These are phyloP conservation scores for Heliothis virescens DNA, from an alignment of 1,140 invertebrate species.

Conservation along the genomic window DNA sequence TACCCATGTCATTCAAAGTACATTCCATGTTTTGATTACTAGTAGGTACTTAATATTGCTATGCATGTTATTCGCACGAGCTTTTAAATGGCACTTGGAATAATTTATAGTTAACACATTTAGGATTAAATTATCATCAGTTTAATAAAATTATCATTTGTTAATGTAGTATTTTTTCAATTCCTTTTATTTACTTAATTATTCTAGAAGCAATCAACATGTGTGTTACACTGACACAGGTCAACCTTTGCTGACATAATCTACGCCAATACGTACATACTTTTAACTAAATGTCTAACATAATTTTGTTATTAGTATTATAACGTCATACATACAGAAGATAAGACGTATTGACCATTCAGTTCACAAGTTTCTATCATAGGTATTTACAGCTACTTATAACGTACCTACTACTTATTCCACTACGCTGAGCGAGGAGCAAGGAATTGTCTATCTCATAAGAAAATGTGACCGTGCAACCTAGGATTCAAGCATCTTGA, in stretches of 20 bases:
- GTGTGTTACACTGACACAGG: conserved; percentile 13
- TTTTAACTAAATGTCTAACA: conserved; percentile 35
- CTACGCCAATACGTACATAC: conserved; percentile 37
- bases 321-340: conserved; percentile 25
- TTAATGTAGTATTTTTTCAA: conserved; percentile 27
- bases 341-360: conserved; percentile 43
- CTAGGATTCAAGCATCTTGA: conserved; percentile 37
- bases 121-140: conserved; percentile 9
- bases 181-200: conserved; percentile 29
- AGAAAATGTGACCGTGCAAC: conserved; percentile 39
- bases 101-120: conserved; percentile 14
- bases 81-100: conserved; percentile 32
- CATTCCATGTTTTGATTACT: conserved; percentile 46
- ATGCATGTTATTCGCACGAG: conserved; percentile 8
- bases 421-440: conserved; percentile 33
- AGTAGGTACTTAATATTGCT: conserved; percentile 35
- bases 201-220: conserved; percentile 38
- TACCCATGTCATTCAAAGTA: conserved; percentile 44
- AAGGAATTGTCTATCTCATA: conserved; percentile 36
- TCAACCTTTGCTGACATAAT: conserved; percentile 26
- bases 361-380: conserved; percentile 35
- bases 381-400: conserved; percentile 44
- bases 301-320: conserved; percentile 39
- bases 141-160: conserved; percentile 17
- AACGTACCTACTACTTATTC: conserved; percentile 26